Percentiles rank a stretch among this genome's conserved stretches.
Conservation (phyloP, 2,113 vertebrate genomes). For the Burhinus oedicnemus region DNA sequence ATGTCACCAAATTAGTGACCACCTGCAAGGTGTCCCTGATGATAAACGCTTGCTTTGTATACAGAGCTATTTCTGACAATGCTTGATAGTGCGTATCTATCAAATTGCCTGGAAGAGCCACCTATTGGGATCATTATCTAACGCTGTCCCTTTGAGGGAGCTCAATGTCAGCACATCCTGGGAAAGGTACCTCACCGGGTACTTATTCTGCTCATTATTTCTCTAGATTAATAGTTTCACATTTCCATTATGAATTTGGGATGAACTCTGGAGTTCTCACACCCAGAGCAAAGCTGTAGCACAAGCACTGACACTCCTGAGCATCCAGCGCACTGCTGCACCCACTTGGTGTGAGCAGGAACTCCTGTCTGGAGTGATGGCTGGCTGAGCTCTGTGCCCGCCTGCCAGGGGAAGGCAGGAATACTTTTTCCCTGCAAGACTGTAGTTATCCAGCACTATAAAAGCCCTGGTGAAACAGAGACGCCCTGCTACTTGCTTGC, state of each 20-base stretch:
- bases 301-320: accelerated
- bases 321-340: background rate
- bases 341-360: background rate
- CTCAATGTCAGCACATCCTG: background rate
- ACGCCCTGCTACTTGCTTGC: background rate
- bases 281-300: background rate
- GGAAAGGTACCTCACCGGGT: background rate
- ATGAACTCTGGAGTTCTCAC: background rate
- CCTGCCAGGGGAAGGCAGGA: background rate
- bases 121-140: conserved; percentile 1
- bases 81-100: background rate
- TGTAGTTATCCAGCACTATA: background rate
- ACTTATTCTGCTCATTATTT: background rate
- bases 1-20: background rate
- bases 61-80: background rate
- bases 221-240: background rate
- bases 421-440: background rate
- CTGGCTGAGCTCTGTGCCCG: background rate
- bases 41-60: background rate
- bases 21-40: background rate
- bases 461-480: background rate
- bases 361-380: background rate
- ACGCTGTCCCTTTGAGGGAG: background rate
- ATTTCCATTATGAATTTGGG: background rate
- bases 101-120: background rate